Base-by-base conservation (phyloP, 2,888 invertebrate genomes). In the Melinaea menophilus region DNA sequence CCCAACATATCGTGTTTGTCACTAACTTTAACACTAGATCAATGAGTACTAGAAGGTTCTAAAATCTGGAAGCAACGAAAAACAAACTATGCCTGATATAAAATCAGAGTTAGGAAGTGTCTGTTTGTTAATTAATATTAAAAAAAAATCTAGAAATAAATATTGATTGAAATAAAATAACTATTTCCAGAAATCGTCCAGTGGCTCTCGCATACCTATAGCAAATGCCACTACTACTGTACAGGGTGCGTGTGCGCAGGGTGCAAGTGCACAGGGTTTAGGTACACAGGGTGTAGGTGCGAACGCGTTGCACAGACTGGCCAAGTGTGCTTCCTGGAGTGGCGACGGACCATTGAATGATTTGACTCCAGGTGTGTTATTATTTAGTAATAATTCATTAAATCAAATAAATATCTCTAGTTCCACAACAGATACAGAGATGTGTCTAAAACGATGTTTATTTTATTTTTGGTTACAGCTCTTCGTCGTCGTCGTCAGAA, bases 271-370 rank as follows among this genome's bases (percentile, higher is more conserved):
- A 56, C 78, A 54, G 75, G 60, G 46, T 31, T 46, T n/a, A n/a
- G 58, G 56, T 22, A 51, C 55, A 56, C 78, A 47, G 76, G 60
- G 51, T 34, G 63, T 54, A 51, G 65, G 47, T 41, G 51, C 51
- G 5, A 51, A 31, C 31, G 69, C 73, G 45, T 91, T 89, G 73
- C 89, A 91, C 71, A 83, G 93, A 55, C 88, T 94, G 59, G 93
- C 94, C 67, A 94, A 95, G 81, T 94, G 94, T 83, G 93, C 94
- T 79, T 93, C 94, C 45, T 94, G 95, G 95, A 93, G 93, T 75
- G 92, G 91, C 46, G 92, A 92, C 72, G 83, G 80, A 12, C 85
- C 82, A 1, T 75, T 79, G 31, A 51, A 51, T 51, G 51, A 51
- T 31, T 31, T 51, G n/a, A 51, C 51, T 2, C 51, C 51, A 22